A percentile compares a stretch with the other conserved stretches of the same genome.
Conservation (phyloP, 1,140 invertebrate genomes). For the Trachymyrmex cornetzi region DNA sequence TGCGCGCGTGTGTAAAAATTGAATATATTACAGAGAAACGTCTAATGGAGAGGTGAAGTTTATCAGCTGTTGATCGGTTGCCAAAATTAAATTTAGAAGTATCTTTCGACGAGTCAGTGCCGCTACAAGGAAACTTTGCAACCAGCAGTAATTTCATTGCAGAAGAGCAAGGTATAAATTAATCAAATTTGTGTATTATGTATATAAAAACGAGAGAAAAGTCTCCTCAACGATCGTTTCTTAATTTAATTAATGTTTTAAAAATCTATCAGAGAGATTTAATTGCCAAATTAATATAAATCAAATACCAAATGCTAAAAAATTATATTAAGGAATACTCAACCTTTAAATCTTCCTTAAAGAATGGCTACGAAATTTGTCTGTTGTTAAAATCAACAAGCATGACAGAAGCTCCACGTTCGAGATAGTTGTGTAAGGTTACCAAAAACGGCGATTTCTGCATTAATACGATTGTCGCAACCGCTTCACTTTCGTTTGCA, state of each 20-base stretch:
- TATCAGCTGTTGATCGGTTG: neutral
- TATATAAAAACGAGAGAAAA: neutral
- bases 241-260: neutral
- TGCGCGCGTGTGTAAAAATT: conserved; percentile 6
- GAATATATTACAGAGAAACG: neutral
- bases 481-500: neutral
- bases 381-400: neutral
- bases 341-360: neutral
- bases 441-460: neutral
- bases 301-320: neutral
- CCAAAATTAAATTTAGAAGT: neutral
- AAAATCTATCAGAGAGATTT: neutral
- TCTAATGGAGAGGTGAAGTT: neutral
- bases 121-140: neutral
- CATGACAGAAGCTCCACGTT: neutral
- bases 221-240: neutral
- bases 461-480: neutral
- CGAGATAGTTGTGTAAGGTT: neutral
- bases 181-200: neutral
- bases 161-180: conserved; percentile 18
- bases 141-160: neutral
- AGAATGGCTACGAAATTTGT: neutral
- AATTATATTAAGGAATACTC: neutral
- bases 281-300: too few species aligned
- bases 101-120: neutral